phyloP scores from a whole-genome alignment of 1,140 invertebrate species.

The Eciton burchellii region DNA sequence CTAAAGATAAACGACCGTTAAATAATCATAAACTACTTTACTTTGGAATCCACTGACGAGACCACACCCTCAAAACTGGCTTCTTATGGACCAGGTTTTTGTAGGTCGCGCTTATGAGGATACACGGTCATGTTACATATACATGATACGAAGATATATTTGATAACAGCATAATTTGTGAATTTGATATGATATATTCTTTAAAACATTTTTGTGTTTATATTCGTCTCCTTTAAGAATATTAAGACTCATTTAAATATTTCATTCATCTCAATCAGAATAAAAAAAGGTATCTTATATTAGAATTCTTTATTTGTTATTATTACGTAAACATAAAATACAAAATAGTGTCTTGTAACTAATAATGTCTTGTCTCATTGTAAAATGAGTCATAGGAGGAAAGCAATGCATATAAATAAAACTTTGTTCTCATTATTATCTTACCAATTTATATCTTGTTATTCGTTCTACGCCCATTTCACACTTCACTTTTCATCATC shows the following conservation, averaged over 20 bases:
- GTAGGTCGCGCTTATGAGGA: conserved; percentile 8
- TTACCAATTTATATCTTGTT: not conserved
- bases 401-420: not conserved
- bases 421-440: not conserved
- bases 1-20: conserved; percentile 1
- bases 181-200: not conserved
- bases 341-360: not conserved
- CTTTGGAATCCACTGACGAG: not conserved
- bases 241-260: not conserved
- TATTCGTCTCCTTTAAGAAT: not conserved
- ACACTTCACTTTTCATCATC: not conserved
- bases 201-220: not conserved
- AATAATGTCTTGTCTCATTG: too few relatives aligned
- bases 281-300: conserved; percentile 5
- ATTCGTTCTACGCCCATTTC: not conserved
- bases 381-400: not conserved
- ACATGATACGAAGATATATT: not conserved
- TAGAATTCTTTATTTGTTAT: not conserved
- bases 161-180: not conserved
- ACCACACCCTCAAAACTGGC: conserved; percentile 52
- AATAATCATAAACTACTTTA: conserved; percentile 24
- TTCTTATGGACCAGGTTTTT: conserved; percentile 44
- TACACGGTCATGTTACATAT: not conserved
- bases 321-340: not conserved
- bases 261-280: not conserved